phyloP scores from a whole-genome alignment of 1,140 invertebrate genomes.

The Polypedilum pembai region DNA sequence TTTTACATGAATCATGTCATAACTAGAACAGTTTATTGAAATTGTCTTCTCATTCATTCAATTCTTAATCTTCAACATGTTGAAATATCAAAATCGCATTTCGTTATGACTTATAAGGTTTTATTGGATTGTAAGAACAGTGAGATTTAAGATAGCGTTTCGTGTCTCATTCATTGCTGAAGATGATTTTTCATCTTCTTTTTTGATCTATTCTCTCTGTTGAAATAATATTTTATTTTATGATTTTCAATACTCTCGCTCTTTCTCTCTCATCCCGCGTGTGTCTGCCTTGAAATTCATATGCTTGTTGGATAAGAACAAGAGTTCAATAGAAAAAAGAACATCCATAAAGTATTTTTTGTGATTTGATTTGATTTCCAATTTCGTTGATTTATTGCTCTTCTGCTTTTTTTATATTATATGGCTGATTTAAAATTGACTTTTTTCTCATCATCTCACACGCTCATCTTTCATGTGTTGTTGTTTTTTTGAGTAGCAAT shows the following conservation, averaged over 20 bases:
- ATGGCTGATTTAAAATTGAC: conserved; percentile 18
- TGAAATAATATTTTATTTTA: conserved; percentile 15
- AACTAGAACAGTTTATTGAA: too few relatives aligned
- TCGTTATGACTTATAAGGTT: neutral
- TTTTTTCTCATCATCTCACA: neutral
- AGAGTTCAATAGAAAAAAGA: neutral
- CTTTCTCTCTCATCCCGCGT: neutral
- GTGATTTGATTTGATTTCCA: neutral
- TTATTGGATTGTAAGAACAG: neutral
- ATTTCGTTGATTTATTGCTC: conserved; percentile 13
- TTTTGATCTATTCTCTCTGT: neutral
- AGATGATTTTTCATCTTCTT: neutral
- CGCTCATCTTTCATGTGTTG: too few relatives aligned
- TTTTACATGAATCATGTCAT: too few relatives aligned
- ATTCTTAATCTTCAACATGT: too few relatives aligned
- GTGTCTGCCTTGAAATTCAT: neutral
- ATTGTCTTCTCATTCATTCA: too few relatives aligned
- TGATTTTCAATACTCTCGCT: neutral
- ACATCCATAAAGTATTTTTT: conserved; percentile 13
- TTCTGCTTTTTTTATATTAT: neutral
- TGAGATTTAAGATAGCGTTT: neutral
- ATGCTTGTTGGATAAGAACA: too few relatives aligned
- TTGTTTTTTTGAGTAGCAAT: neutral
- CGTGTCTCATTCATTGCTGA: neutral
- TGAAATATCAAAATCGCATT: neutral